Conservation (phyloP, 1,140 invertebrate genomes). For the Pomacea maculata region DNA sequence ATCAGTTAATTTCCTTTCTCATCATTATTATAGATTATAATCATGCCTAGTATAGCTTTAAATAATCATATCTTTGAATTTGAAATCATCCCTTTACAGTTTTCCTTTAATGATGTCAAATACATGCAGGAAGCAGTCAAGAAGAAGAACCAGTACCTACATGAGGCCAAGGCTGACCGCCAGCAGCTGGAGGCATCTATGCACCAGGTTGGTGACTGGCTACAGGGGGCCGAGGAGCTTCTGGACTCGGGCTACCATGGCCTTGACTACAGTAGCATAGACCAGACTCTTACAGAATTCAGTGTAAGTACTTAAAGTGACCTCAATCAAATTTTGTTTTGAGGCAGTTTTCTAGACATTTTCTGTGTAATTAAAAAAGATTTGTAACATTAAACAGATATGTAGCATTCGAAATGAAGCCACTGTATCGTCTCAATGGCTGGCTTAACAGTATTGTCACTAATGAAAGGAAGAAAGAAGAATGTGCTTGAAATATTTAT, state of each 20-base stretch:
- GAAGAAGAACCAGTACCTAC: slow-evolving; percentile 81
- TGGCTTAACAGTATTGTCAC: too few relatives aligned
- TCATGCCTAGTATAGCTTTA: neutral
- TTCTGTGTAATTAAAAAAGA: too few relatives aligned
- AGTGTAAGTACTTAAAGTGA: slow-evolving; percentile 68
- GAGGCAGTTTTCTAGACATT: neutral
- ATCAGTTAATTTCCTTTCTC: neutral
- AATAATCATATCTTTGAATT: neutral
- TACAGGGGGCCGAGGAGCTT: slow-evolving; percentile 82
- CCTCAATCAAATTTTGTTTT: too few relatives aligned
- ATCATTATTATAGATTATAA: neutral
- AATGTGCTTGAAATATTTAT: too few relatives aligned
- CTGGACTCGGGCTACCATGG: slow-evolving; percentile 82
- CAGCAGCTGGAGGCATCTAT: slow-evolving; percentile 71
- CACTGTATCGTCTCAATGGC: neutral
- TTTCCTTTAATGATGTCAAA: neutral
- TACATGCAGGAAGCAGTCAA: slow-evolving; percentile 67
- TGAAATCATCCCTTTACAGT: neutral
- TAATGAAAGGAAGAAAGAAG: too few relatives aligned
- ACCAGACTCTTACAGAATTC: slow-evolving; percentile 84
- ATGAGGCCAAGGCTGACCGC: slow-evolving; percentile 67
- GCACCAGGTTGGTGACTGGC: slow-evolving; percentile 81
- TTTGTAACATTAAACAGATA: too few relatives aligned
- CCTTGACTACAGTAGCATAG: slow-evolving; percentile 83
- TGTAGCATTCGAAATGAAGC: too few relatives aligned